These are phyloP conservation scores for Polietes domitor DNA, from an alignment of 2,888 invertebrate genomes.

Conservation along the genomic window DNA sequence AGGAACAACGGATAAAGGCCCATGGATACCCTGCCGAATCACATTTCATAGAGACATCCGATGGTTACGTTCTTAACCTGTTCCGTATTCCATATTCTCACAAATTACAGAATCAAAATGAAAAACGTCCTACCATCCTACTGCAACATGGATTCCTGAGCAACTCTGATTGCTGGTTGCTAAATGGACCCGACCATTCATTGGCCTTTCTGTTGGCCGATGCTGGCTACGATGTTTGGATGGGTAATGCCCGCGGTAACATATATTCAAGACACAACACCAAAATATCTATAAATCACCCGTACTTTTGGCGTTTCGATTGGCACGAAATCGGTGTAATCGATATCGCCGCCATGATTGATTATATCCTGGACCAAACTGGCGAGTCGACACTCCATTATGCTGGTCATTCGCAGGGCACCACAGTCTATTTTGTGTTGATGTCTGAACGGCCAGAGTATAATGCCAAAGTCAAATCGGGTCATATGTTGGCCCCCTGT, in stretches of 20 bases:
- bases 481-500: constrained; percentile 71
- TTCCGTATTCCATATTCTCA: constrained; percentile 39
- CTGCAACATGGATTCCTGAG: constrained; percentile 49
- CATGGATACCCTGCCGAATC: constrained; percentile 16
- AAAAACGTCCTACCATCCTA: background rate
- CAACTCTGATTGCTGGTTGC: constrained; percentile 68
- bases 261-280: constrained; percentile 69
- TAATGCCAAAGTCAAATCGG: constrained; percentile 69
- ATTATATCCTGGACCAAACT: constrained; percentile 65
- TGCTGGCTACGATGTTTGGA: constrained; percentile 72
- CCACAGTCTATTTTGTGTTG: constrained; percentile 68
- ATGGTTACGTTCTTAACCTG: background rate
- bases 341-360: constrained; percentile 75
- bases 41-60: background rate
- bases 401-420: constrained; percentile 72
- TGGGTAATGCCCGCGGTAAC: constrained; percentile 72
- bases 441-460: constrained; percentile 68
- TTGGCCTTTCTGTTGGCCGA: constrained; percentile 70
- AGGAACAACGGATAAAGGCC: too few relatives aligned
- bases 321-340: constrained; percentile 93
- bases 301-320: constrained; percentile 81
- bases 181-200: constrained; percentile 66
- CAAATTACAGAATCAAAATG: constrained; percentile 4
- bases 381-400: constrained; percentile 67
- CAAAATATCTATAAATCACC: constrained; percentile 70